Percentiles rank a stretch among this genome's conserved stretches.
Evolutionary conservation across 2,113 vertebrate genomes (phyloP).

Genomic region (Tichodroma muraria): DNA sequence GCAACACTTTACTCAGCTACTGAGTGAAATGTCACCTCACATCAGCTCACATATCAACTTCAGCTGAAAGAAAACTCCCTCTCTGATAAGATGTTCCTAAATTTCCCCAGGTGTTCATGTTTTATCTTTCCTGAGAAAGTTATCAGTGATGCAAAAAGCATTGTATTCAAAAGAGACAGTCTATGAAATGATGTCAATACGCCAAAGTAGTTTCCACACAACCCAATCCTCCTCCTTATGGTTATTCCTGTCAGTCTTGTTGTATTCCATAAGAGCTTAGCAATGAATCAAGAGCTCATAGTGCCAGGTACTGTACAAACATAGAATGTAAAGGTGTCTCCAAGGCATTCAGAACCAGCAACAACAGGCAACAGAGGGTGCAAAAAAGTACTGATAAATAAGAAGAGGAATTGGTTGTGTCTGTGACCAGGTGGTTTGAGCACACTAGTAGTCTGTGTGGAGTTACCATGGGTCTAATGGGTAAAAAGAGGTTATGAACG

Average conservation of each 20-base stretch:
- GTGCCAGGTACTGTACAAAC: background rate
- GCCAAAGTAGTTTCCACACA: background rate
- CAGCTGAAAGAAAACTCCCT: background rate
- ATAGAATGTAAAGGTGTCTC: background rate
- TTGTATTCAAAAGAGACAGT: background rate
- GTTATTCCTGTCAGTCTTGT: background rate
- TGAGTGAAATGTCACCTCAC: background rate
- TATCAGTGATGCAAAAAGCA: background rate
- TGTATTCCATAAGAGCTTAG: background rate
- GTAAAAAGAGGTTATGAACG: background rate
- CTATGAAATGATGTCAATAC: background rate
- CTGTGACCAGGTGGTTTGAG: background rate
- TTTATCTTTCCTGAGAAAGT: background rate
- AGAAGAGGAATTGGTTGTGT: background rate
- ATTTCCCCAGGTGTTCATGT: background rate
- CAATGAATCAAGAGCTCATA: background rate
- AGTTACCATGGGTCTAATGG: background rate
- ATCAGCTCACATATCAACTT: background rate
- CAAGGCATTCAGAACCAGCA: background rate
- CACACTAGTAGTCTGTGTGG: background rate
- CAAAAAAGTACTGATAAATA: background rate
- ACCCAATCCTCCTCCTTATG: background rate
- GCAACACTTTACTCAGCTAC: background rate
- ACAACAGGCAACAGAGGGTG: background rate
- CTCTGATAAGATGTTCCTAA: background rate